Evolutionary conservation across 37 sponge, comb jelly and placozoan genomes (phyloP), one percentile per base, ranked within the genome.

Genomic region (Dysidea cf. avara): DNA sequence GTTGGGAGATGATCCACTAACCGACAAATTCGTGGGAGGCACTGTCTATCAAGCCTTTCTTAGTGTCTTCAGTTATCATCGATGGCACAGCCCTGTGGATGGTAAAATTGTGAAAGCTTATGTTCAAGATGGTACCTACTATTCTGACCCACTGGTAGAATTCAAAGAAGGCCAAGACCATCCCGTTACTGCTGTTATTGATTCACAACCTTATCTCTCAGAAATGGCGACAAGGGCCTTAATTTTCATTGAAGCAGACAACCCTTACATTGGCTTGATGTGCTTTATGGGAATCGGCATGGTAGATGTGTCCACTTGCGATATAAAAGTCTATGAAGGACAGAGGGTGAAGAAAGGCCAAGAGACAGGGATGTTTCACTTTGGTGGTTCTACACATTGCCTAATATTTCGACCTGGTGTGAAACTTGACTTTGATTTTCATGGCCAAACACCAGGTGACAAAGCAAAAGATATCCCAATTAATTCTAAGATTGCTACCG

Each of bases 1-100:
- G 65, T 39, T 64, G 30, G 69, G 52, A 47, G 48, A 68, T 39
- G 69, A 68, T 43, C 51, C 69, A 9, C 40, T 68, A n/a, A 52
- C 34, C 7, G 69, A 68, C 18, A 33, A 68, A 30, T 68, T 68
- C 26, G 69, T 68, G 9, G 69, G 69, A 58, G 22, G 11, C 7
- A n/a, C n/a, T n/a, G n/a, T n/a, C n/a, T n/a, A n/a, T n/a, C n/a
- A n/a, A n/a, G n/a, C n/a, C n/a, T n/a, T n/a, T n/a, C n/a, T n/a
- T n/a, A n/a, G n/a, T n/a, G n/a, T n/a, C n/a, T n/a, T n/a, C n/a
- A n/a, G n/a, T n/a, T n/a, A n/a, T n/a, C n/a, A n/a, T n/a, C n/a
- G n/a, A n/a, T n/a, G n/a, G n/a, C n/a, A n/a, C n/a, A n/a, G n/a
- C n/a, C n/a, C n/a, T n/a, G n/a, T n/a, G n/a, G n/a, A n/a, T n/a